Evolutionary conservation across 2,113 vertebrate species (phyloP).

Genomic region (Platichthys stellatus): DNA sequence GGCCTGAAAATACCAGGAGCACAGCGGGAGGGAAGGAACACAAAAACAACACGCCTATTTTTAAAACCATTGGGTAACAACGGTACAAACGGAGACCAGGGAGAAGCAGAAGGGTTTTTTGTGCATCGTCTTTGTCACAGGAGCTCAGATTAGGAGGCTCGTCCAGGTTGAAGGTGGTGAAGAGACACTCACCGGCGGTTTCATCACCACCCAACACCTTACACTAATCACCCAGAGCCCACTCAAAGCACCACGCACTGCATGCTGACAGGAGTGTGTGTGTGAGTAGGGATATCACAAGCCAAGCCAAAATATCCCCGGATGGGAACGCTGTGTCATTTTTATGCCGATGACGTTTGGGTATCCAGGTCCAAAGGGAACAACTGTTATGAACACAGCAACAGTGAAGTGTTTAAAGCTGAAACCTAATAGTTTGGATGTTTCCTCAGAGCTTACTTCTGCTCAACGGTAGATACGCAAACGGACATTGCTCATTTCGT

Average conservation of each 20-base stretch:
- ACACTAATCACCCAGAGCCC: background rate
- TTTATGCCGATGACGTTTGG: too few species aligned
- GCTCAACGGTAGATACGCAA: too few species aligned
- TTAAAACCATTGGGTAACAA: slow-evolving; percentile 40
- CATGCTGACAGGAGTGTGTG: background rate
- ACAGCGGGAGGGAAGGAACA: slow-evolving; percentile 1
- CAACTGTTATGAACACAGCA: too few species aligned
- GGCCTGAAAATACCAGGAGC: slow-evolving; percentile 40
- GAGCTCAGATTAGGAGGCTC: background rate
- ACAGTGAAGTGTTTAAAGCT: too few species aligned
- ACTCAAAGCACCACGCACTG: too few species aligned
- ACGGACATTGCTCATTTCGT: too few species aligned
- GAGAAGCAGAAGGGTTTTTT: background rate
- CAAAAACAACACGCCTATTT: slow-evolving; percentile 60
- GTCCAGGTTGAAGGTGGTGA: background rate
- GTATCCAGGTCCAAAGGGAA: too few species aligned
- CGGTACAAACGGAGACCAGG: background rate
- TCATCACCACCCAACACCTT: too few species aligned
- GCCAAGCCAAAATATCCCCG: background rate
- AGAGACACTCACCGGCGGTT: background rate
- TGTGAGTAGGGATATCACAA: background rate
- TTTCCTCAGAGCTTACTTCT: too few species aligned
- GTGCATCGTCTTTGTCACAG: background rate
- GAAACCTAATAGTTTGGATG: too few species aligned
- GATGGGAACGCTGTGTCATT: too few species aligned